Percentiles rank a stretch among this genome's conserved stretches.
Conservation (phyloP, 2,797 vertebrate genomes). For the Thripadectes ignobilis region DNA sequence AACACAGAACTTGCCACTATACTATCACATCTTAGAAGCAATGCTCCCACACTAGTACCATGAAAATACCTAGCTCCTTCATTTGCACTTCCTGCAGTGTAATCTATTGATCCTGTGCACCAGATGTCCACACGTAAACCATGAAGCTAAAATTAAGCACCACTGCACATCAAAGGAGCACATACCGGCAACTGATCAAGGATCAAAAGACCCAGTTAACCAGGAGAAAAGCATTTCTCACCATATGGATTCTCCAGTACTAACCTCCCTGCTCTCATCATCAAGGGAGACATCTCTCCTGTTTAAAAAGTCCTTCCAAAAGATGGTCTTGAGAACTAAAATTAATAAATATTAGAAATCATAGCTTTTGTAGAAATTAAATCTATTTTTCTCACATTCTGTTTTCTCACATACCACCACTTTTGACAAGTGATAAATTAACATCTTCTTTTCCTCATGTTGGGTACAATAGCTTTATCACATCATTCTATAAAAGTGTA, state of each 20-base stretch:
- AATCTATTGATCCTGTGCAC: neutral
- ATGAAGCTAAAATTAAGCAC: neutral
- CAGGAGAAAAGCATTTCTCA: neutral
- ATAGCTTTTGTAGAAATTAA: neutral
- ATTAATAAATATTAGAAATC: neutral
- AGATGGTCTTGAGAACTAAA: neutral
- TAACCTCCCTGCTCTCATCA: neutral
- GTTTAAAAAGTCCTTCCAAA: neutral
- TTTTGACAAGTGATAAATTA: neutral
- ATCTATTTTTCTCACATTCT: neutral
- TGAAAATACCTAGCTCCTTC: neutral
- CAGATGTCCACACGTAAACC: neutral
- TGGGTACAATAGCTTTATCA: neutral
- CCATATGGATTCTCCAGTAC: neutral
- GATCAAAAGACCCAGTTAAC: neutral
- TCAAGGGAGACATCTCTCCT: neutral
- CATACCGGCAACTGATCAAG: rapidly evolving
- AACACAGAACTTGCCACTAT: neutral
- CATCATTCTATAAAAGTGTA: neutral
- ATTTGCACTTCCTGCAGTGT: neutral
- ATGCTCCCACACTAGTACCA: neutral
- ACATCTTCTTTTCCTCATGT: neutral
- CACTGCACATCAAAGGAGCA: neutral
- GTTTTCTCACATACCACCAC: neutral
- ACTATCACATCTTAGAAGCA: neutral